phyloP scores from a whole-genome alignment of 2,113 vertebrate species.

The Gavialis gangeticus region DNA sequence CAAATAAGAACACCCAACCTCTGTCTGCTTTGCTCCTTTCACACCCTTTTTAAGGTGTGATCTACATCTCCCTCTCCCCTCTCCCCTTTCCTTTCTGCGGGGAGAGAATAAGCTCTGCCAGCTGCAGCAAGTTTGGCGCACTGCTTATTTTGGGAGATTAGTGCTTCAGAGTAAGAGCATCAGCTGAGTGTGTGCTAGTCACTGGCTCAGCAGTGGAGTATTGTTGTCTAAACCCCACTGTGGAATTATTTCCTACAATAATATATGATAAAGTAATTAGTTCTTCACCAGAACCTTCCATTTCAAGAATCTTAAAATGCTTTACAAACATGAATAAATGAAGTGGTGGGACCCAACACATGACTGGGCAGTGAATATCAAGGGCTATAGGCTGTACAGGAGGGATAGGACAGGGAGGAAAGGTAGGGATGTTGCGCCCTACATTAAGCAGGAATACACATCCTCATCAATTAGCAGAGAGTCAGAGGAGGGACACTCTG shows the following conservation, averaged over 20 bases:
- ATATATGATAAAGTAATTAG: background rate
- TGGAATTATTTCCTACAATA: background rate
- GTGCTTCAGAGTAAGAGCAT: background rate
- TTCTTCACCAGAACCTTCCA: background rate
- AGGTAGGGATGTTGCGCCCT: no score
- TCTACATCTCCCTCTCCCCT: background rate
- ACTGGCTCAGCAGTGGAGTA: background rate
- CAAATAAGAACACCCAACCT: slow-evolving; percentile 13
- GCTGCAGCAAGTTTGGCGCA: background rate
- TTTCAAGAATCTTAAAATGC: background rate
- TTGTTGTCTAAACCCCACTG: background rate
- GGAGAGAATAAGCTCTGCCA: background rate
- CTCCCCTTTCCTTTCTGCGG: background rate
- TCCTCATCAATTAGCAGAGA: no score
- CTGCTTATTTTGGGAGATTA: background rate
- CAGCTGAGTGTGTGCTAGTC: background rate
- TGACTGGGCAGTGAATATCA: no score
- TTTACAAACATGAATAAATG: background rate
- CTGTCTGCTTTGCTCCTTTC: background rate
- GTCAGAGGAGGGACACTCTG: no score
- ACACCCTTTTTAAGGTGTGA: background rate
- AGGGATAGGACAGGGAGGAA: no score
- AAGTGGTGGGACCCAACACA: no score
- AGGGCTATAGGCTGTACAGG: no score
- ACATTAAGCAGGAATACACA: no score